These are phyloP conservation scores for Triplophysa yarkandensis DNA, from an alignment of 2,797 vertebrate species.

Conservation along the genomic window DNA sequence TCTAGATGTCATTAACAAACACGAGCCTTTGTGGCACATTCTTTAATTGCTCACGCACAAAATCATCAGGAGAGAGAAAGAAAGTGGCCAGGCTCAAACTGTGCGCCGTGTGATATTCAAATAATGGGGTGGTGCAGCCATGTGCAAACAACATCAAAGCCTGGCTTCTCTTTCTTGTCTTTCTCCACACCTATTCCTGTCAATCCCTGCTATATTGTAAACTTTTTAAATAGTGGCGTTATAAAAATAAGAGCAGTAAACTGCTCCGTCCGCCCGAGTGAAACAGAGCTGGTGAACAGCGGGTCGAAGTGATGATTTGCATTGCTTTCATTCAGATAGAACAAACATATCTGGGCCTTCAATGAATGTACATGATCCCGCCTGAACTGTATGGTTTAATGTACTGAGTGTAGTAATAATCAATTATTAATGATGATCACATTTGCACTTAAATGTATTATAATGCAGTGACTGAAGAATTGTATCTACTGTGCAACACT, in stretches of 20 bases:
- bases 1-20: constrained; percentile 60
- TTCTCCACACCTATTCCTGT: constrained; percentile 24
- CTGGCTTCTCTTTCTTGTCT: constrained; percentile 25
- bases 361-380: background rate
- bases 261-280: constrained; percentile 1
- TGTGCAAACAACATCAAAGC: constrained; percentile 59
- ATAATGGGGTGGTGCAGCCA: constrained; percentile 69
- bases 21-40: constrained; percentile 61
- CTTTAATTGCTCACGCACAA: constrained; percentile 64
- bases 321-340: background rate
- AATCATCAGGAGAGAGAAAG: constrained; percentile 48
- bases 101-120: constrained; percentile 78
- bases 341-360: constrained; percentile 24
- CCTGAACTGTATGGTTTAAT: background rate
- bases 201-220: constrained; percentile 25
- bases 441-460: background rate
- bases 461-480: no score
- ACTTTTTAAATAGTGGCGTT: constrained; percentile 27
- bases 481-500: no score
- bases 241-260: constrained; percentile 36
- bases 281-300: background rate
- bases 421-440: background rate
- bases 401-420: background rate
- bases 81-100: constrained; percentile 60
- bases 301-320: background rate